phyloP scores from a whole-genome alignment of 2,888 invertebrate species.

The Lepas anatifera region DNA sequence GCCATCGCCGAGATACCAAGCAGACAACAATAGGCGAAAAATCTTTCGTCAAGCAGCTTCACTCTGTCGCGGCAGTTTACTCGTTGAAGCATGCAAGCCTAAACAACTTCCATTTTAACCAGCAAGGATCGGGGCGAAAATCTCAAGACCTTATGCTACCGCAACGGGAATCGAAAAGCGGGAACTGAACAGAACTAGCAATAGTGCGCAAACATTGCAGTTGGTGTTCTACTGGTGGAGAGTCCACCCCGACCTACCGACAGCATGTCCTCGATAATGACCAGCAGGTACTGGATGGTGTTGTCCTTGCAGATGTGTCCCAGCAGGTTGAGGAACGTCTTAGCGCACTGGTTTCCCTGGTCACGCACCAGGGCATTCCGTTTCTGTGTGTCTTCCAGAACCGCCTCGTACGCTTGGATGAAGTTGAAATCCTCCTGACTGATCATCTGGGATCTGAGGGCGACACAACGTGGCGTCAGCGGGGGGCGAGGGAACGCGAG shows the following conservation, averaged over 20 bases:
- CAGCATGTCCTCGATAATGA: constrained; percentile 92
- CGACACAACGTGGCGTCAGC: not conserved
- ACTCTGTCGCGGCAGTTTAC: no score
- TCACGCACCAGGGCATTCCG: constrained; percentile 55
- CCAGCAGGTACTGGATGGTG: constrained; percentile 93
- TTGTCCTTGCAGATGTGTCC: constrained; percentile 90
- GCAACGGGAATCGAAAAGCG: no score
- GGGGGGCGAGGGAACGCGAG: not conserved
- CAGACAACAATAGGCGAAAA: no score
- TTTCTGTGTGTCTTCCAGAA: constrained; percentile 34
- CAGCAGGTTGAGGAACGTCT: constrained; percentile 83
- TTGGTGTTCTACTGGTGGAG: no score
- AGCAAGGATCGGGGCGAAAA: no score
- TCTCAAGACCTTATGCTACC: no score
- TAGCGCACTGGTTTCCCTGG: constrained; percentile 66
- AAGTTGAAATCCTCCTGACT: constrained; percentile 90
- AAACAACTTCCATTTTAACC: no score
- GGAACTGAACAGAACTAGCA: no score
- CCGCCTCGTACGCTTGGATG: constrained; percentile 69
- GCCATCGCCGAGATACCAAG: no score
- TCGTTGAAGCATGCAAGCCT: no score
- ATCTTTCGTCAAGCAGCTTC: no score
- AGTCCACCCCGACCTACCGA: constrained; percentile 60
- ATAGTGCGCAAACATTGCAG: no score
- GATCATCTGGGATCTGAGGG: constrained; percentile 86